Evolutionary conservation across 2,888 invertebrate genomes (phyloP), one percentile per base, ranked within the genome.

Genomic region (Pasiphila rectangulata): DNA sequence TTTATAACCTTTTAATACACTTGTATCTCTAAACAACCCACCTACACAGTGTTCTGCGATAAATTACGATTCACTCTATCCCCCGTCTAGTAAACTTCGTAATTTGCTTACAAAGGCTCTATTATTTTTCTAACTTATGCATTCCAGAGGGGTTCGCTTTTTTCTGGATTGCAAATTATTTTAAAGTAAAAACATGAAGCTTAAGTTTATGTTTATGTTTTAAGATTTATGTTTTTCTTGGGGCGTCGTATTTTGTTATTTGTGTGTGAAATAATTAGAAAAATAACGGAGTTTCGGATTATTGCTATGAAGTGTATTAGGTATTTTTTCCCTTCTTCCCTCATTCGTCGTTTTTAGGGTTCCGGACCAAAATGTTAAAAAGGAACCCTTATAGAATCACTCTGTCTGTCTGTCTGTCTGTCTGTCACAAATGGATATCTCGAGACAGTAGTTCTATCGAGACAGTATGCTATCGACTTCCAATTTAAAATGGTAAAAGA

Each of bases 191-290:
- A 51, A 46, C 55, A 53, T 47, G 51, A 42, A 46, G 46, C 51
- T 55, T 57, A 55, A 35, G 45, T 36, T 47, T 30, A 13, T 20
- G n/a, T n/a, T n/a, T n/a, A n/a, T n/a, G n/a, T n/a, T n/a, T n/a
- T 48, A 41, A 61, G 60, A 67, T 69, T 62, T 59, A 65, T 67
- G 57, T 58, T 3, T 12, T 1, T 29, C 13, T 12, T 35, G 35
- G 19, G 15, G 10, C n/a, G 20, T 12, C 24, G 6, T 54, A 55
- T 56, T 57, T 52, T 57, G 48, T 40, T 56, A 57, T 50, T 19
- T 16, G 6, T 17, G 32, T 19, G n/a, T 32, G 12, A 6, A 25
- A 4, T 13, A 13, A 27, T 25, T 25, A 25, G 12, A 25, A 25
- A 25, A 13, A 7, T 27, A 13, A 27, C 13, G 7, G 13, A 27